Evolutionary conservation across 2,888 invertebrate species (phyloP), one percentile per base, ranked within the genome.

Genomic region (Synanthedon vespiformis): DNA sequence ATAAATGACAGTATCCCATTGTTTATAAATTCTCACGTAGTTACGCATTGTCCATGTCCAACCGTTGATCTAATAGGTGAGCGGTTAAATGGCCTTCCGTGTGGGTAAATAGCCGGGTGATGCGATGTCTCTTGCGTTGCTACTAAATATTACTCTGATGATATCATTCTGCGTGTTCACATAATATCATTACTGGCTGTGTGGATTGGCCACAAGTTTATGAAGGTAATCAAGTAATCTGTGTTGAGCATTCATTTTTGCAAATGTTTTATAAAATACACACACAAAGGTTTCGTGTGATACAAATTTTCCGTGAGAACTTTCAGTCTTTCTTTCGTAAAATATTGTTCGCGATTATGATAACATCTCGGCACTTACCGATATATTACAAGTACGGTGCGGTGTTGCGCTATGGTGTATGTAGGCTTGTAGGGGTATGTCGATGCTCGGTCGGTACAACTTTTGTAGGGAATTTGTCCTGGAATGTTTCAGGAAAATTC

Each of bases 401-500:
- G 13, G 44, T 14, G 44, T 44, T 5, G 14, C 13, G 13, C 44
- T 2, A 14, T 13, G 5, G 44, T 14, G n/a, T 13, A 44, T 44
- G n/a, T 44, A 44, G 44, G 44, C 44, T 44, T 44, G 44, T 44
- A 44, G 44, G n/a, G 44, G 44, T 34, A 34, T 34, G n/a, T 14
- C 14, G 13, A 12, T 48, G 22, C 16, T 16, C 16, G 51, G 52
- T 54, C 63, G 63, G 66, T 60, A 65, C 65, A 82, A 80, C 74
- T 84, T 82, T 76, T 71, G 69, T 61, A 51, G 62, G 68, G 82
- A 77, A 85, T 84, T 80, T 71, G 80, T 73, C 70, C 71, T 58
- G 77, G 78, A 84, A 84, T 84, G 80, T 77, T 77, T 63, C 62
- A 70, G 64, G 69, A 70, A 76, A 77, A 81, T 83, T 77, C 80